Conservation (phyloP, 2,797 vertebrate genomes). For the Dryobates pubescens region DNA sequence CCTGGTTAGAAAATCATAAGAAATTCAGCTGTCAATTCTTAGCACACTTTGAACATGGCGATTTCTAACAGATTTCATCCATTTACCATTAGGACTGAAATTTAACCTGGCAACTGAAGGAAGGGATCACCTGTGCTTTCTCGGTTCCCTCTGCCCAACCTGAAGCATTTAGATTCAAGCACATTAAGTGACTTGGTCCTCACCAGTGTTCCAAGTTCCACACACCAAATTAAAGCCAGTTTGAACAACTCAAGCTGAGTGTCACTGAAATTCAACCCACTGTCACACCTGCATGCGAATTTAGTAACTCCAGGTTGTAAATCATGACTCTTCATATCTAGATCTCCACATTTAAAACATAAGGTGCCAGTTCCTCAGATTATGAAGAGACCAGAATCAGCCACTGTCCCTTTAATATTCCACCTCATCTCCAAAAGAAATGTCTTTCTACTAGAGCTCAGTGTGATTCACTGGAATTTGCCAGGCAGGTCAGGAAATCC, state of each 20-base stretch:
- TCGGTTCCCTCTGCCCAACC: background rate
- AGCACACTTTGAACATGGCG: background rate
- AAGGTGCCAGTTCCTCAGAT: background rate
- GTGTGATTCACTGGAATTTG: constrained; percentile 62
- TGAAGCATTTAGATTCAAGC: background rate
- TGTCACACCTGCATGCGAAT: background rate
- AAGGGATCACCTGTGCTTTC: background rate
- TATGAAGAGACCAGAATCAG: background rate
- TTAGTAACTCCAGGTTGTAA: background rate
- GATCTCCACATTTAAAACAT: background rate
- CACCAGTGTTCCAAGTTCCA: background rate
- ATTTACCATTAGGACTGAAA: background rate
- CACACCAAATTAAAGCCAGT: background rate
- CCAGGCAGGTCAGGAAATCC: constrained; percentile 71
- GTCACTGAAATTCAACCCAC: background rate
- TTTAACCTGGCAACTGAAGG: background rate
- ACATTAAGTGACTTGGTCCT: background rate
- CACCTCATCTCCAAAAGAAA: constrained; percentile 41
- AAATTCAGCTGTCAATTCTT: background rate
- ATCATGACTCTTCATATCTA: background rate
- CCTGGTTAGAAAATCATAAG: background rate
- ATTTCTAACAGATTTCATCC: background rate
- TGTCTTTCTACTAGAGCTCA: constrained; percentile 59
- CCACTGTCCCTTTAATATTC: constrained; percentile 59
- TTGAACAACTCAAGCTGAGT: background rate